Evolutionary conservation across 2,888 invertebrate genomes (phyloP).

Genomic region (Exephanes ischioxanthus): DNA sequence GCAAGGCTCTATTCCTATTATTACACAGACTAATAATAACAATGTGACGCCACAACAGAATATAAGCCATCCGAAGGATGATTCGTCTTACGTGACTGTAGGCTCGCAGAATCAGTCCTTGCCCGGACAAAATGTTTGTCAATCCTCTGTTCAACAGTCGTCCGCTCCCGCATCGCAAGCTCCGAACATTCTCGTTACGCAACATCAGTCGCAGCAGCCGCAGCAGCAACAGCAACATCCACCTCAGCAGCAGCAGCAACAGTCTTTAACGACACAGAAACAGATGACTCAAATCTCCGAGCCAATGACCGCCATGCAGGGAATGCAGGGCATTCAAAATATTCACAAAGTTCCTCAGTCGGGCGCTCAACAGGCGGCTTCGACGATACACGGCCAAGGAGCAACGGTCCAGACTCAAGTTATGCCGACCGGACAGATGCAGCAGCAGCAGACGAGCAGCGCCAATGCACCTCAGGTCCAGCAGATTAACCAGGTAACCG

Average conservation of each 20-base stretch:
- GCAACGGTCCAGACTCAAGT: conserved; percentile 82
- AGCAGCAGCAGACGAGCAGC: conserved; percentile 86
- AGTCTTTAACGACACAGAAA: conserved; percentile 72
- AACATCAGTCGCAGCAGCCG: conserved; percentile 84
- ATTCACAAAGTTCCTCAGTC: conserved; percentile 83
- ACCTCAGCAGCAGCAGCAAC: conserved; percentile 86
- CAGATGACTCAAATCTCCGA: conserved; percentile 80
- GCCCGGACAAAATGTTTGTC: conserved; percentile 79
- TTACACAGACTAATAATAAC: conserved; percentile 84
- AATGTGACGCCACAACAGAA: conserved; percentile 77
- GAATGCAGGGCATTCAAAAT: conserved; percentile 81
- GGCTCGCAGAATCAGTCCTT: conserved; percentile 78
- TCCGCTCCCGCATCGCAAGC: conserved; percentile 77
- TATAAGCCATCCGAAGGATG: conserved; percentile 78
- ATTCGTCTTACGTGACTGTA: conserved; percentile 75
- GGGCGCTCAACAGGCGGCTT: conserved; percentile 74
- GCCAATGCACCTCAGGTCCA: conserved; percentile 72
- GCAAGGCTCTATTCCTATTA: conserved; percentile 87
- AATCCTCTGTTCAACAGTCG: conserved; percentile 75
- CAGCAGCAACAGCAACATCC: conserved; percentile 86
- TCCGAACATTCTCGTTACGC: conserved; percentile 79
- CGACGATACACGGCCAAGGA: conserved; percentile 76
- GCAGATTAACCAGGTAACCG: conserved; percentile 80
- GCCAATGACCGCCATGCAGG: conserved; percentile 79
- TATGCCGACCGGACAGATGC: conserved; percentile 85